phyloP scores from a whole-genome alignment of 1,140 invertebrate genomes.

The Manduca sexta region DNA sequence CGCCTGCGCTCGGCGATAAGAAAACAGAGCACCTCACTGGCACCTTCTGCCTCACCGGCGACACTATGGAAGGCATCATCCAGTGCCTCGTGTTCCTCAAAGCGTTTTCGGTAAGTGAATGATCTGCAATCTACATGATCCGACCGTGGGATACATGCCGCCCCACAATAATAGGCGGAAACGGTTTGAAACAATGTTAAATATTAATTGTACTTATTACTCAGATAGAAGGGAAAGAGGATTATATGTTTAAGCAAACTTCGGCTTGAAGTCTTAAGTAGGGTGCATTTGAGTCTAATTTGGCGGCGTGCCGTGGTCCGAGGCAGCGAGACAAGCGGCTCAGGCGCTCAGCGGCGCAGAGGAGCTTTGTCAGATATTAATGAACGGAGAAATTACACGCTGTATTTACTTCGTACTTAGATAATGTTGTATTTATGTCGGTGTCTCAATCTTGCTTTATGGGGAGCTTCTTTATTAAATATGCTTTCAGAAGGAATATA shows the following conservation, averaged over 20 bases:
- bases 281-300: conserved; percentile 20
- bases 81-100: conserved; percentile 93
- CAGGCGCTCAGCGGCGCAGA: conserved; percentile 17
- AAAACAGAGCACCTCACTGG: conserved; percentile 85
- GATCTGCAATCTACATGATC: background rate
- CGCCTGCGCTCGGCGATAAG: conserved; percentile 80
- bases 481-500: too few species aligned
- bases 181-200: conserved; percentile 8
- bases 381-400: conserved; percentile 27
- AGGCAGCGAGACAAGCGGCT: conserved; percentile 12
- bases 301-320: conserved; percentile 4
- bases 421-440: too few species aligned
- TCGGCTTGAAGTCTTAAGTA: conserved; percentile 11
- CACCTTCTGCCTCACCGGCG: conserved; percentile 89
- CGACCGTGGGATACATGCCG: too few species aligned
- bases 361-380: conserved; percentile 36
- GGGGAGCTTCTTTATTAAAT: too few species aligned
- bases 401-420: conserved; percentile 22
- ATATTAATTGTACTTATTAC: conserved; percentile 19
- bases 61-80: conserved; percentile 94
- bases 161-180: too few species aligned
- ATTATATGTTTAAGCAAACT: conserved; percentile 10
- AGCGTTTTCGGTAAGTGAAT: conserved; percentile 88
- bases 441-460: too few species aligned
- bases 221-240: conserved; percentile 7